Percentiles rank a stretch among this genome's conserved stretches.
Conservation (phyloP, 1,140 invertebrate genomes). For the Microplitis mediator region DNA sequence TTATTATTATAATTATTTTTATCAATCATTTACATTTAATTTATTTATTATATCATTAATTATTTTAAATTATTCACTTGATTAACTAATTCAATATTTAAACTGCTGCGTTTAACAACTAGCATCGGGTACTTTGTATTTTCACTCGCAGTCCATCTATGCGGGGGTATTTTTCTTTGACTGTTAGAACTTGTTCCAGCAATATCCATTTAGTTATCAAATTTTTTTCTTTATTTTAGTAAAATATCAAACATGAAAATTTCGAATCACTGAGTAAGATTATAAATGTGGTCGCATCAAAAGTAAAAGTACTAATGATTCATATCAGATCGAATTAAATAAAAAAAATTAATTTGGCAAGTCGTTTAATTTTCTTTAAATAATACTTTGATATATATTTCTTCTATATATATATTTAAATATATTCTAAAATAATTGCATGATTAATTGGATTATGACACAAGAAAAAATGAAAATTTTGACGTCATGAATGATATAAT, state of each 20-base stretch:
- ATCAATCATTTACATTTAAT: background rate
- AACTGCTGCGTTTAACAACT: background rate
- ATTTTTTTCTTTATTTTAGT: no score
- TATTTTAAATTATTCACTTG: background rate
- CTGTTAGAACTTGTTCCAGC: background rate
- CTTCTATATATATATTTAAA: background rate
- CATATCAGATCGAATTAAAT: conserved; percentile 3
- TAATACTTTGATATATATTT: conserved; percentile 31
- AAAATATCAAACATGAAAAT: no score
- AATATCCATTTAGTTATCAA: background rate
- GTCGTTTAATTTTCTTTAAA: conserved; percentile 43
- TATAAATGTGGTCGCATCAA: background rate
- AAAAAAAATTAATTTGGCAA: conserved; percentile 40
- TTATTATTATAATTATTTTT: background rate
- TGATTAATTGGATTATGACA: background rate
- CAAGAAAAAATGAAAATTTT: no score
- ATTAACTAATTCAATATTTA: background rate
- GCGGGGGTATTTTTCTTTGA: background rate
- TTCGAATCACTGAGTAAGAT: no score
- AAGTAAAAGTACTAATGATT: background rate
- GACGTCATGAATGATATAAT: background rate
- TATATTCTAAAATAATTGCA: background rate
- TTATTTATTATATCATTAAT: background rate
- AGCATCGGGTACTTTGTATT: background rate
- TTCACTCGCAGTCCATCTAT: background rate